Conservation (phyloP, 2,888 invertebrate genomes). For the Chymomyza amoena region DNA sequence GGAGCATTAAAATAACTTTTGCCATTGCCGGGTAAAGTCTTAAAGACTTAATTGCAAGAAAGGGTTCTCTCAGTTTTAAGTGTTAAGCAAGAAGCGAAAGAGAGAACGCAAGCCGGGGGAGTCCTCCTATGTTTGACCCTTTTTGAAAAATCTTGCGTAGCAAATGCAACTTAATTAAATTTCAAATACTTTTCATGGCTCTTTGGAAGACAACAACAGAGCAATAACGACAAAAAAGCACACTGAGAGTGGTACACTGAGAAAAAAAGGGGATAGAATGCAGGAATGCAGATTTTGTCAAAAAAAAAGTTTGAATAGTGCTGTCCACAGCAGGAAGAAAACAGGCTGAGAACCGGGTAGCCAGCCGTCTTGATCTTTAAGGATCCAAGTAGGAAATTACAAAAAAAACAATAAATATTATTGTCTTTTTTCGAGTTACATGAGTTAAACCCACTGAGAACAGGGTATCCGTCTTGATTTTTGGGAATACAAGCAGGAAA, state of each 20-base stretch:
- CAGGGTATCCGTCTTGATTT: no score
- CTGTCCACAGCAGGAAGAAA: no score
- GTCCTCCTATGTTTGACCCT: conserved; percentile 38
- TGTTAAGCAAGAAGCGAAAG: background rate
- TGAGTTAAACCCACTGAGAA: no score
- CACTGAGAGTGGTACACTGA: background rate
- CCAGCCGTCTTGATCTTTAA: no score
- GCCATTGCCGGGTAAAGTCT: conserved; percentile 36
- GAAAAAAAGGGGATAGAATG: background rate
- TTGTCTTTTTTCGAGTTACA: no score
- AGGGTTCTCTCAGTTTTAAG: conserved; percentile 47
- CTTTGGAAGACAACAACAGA: background rate
- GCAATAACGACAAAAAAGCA: background rate
- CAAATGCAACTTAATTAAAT: conserved; percentile 75
- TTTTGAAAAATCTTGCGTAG: conserved; percentile 64
- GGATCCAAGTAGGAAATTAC: no score
- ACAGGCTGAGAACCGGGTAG: no score
- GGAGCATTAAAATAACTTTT: conserved; percentile 62
- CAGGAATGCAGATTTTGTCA: no score
- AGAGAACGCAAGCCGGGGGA: background rate
- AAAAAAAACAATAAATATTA: no score
- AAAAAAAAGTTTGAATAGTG: no score
- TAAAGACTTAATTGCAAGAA: conserved; percentile 18
- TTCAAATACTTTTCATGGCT: conserved; percentile 56
- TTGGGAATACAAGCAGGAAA: no score